A percentile compares a stretch with the other conserved stretches of the same genome.
phyloP scores from a whole-genome alignment of 2,113 vertebrate genomes.

The Cyanoderma ruficeps region DNA sequence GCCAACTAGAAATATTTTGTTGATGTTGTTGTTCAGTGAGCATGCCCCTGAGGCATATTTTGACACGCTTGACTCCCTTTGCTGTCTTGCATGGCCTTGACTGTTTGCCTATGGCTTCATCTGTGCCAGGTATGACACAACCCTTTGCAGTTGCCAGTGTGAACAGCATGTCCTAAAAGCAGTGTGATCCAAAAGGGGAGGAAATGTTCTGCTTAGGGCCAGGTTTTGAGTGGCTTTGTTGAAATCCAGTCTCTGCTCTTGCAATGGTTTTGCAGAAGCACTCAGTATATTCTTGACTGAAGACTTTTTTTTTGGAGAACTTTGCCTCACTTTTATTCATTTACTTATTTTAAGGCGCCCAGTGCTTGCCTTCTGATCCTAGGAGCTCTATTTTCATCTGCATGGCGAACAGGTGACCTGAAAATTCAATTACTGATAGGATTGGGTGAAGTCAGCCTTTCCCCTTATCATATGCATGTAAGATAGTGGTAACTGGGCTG shows the following conservation, averaged over 20 bases:
- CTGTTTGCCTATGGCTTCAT: not conserved
- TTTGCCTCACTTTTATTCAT: not conserved
- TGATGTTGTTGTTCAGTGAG: not conserved
- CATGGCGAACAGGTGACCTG: not conserved
- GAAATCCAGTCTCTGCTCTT: not conserved
- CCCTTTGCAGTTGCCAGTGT: not conserved
- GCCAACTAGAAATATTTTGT: not conserved
- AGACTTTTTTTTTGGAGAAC: not conserved
- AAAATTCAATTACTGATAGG: not conserved
- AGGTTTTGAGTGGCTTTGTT: not conserved
- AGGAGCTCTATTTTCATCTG: not conserved
- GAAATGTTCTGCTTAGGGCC: not conserved
- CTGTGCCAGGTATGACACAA: conserved; percentile 49
- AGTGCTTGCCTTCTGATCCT: not conserved
- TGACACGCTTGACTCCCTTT: not conserved
- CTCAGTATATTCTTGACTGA: not conserved
- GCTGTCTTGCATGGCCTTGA: not conserved
- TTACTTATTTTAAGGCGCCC: not conserved
- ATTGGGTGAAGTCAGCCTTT: not conserved
- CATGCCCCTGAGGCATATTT: not conserved
- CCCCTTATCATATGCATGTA: not conserved
- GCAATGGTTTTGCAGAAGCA: not conserved
- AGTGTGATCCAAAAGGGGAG: not conserved
- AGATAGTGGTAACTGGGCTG: not conserved
- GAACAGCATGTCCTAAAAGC: not conserved